A percentile compares a stretch with the other conserved stretches of the same genome.
These are phyloP conservation scores for Dreissena rostriformis DNA, from an alignment of 1,140 invertebrate species.

Conservation along the genomic window DNA sequence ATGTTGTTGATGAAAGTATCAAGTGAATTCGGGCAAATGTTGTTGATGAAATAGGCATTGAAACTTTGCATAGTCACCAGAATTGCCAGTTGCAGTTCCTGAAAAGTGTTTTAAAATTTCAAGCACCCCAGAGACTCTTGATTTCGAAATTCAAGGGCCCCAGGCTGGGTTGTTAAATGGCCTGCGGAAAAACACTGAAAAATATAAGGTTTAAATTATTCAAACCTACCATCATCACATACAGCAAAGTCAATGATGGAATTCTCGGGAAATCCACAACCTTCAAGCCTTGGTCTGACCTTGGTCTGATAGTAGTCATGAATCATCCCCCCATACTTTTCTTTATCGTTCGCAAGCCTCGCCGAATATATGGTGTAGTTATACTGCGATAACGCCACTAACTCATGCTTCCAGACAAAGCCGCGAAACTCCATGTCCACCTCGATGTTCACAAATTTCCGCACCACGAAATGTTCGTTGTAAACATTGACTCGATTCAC, in stretches of 20 bases:
- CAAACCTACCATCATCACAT: constrained; percentile 62
- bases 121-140: too few relatives aligned
- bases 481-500: constrained; percentile 65
- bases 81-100: too few relatives aligned
- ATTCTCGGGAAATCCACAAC: constrained; percentile 59
- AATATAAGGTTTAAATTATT: not conserved
- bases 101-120: too few relatives aligned
- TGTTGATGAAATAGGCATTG: too few relatives aligned
- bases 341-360: constrained; percentile 61
- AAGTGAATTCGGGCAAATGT: too few relatives aligned
- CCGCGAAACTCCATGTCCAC: constrained; percentile 78
- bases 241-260: constrained; percentile 76
- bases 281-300: constrained; percentile 62
- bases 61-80: too few relatives aligned
- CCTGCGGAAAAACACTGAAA: too few relatives aligned
- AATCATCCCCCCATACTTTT: constrained; percentile 54
- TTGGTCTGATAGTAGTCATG: constrained; percentile 59
- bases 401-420: constrained; percentile 67
- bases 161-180: too few relatives aligned
- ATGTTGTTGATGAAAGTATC: too few relatives aligned
- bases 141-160: too few relatives aligned
- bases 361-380: constrained; percentile 74
- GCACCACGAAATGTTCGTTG: constrained; percentile 73
- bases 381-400: constrained; percentile 75
- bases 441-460: constrained; percentile 73